Evolutionary conservation across 2,888 invertebrate species (phyloP).

Genomic region (Protodeltote pygarga): DNA sequence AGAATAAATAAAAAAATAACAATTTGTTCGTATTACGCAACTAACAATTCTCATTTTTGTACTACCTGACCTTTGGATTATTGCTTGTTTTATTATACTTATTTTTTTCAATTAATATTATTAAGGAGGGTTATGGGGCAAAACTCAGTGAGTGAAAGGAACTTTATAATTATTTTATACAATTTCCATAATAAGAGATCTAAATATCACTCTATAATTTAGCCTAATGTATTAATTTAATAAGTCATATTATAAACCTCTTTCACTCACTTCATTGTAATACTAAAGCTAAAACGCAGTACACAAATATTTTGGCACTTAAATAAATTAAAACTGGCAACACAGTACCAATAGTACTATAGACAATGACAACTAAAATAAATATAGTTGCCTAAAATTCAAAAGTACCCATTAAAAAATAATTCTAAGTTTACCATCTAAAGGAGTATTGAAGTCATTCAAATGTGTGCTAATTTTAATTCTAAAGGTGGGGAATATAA

Average conservation of each 20-base stretch:
- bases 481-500: constrained; percentile 32
- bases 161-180: neutral
- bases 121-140: neutral
- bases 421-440: constrained; percentile 5
- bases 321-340: constrained; percentile 11
- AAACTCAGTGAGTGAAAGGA: constrained; percentile 20
- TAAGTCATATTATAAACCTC: neutral
- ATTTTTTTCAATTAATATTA: constrained; percentile 1
- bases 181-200: constrained; percentile 17
- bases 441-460: constrained; percentile 33
- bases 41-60: constrained; percentile 50
- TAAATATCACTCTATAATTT: constrained; percentile 7
- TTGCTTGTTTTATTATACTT: constrained; percentile 26
- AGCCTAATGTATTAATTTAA: too few relatives aligned
- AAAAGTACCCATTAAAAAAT: constrained; percentile 19
- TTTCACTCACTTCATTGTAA: constrained; percentile 15
- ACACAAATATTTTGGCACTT: constrained; percentile 44
- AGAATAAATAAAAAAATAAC: constrained; percentile 32
- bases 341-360: constrained; percentile 2
- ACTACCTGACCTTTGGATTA: constrained; percentile 55
- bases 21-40: constrained; percentile 39
- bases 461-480: constrained; percentile 19
- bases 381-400: constrained; percentile 14
- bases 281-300: constrained; percentile 19
- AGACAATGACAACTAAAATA: constrained; percentile 9